Percentiles rank a stretch among this genome's conserved stretches.
These are phyloP conservation scores for Heliconius ismenius DNA, from an alignment of 2,888 invertebrate species.

Conservation along the genomic window DNA sequence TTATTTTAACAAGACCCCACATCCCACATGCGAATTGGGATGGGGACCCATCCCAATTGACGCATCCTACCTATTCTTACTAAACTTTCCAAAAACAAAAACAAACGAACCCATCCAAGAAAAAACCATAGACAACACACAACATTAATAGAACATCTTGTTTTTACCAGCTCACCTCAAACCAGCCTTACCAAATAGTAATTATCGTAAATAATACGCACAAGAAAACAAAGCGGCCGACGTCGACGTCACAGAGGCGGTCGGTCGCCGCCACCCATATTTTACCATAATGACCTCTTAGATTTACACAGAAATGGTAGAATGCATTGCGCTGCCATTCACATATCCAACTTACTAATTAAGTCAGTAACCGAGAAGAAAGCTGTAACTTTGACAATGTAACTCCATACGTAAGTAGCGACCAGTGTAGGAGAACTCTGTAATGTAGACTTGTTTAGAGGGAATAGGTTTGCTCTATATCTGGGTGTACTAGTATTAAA, in stretches of 20 bases:
- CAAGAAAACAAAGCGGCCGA: slow-evolving; percentile 44
- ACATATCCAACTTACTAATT: slow-evolving; percentile 81
- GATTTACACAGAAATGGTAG: slow-evolving; percentile 66
- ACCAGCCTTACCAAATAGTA: slow-evolving; percentile 34
- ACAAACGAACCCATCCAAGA: neutral
- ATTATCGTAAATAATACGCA: slow-evolving; percentile 40
- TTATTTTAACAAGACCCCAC: too few relatives aligned
- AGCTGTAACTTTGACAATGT: slow-evolving; percentile 81
- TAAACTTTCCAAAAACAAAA: neutral
- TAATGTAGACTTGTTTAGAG: slow-evolving; percentile 20
- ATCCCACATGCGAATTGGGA: too few relatives aligned
- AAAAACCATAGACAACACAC: neutral
- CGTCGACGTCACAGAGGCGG: slow-evolving; percentile 43
- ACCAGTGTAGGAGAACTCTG: slow-evolving; percentile 51
- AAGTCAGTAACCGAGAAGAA: slow-evolving; percentile 78
- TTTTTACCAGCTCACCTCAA: slow-evolving; percentile 18
- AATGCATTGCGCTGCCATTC: slow-evolving; percentile 80
- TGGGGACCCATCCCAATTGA: too few relatives aligned
- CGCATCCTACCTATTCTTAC: neutral
- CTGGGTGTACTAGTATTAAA: neutral
- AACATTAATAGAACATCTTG: slow-evolving; percentile 11
- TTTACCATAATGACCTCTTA: slow-evolving; percentile 77
- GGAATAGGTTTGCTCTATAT: neutral
- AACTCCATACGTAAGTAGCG: slow-evolving; percentile 75
- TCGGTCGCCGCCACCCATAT: slow-evolving; percentile 67